A percentile compares a stretch with the other conserved stretches of the same genome.
phyloP scores from a whole-genome alignment of 2,888 invertebrate genomes.

The Euzophera pinguis region DNA sequence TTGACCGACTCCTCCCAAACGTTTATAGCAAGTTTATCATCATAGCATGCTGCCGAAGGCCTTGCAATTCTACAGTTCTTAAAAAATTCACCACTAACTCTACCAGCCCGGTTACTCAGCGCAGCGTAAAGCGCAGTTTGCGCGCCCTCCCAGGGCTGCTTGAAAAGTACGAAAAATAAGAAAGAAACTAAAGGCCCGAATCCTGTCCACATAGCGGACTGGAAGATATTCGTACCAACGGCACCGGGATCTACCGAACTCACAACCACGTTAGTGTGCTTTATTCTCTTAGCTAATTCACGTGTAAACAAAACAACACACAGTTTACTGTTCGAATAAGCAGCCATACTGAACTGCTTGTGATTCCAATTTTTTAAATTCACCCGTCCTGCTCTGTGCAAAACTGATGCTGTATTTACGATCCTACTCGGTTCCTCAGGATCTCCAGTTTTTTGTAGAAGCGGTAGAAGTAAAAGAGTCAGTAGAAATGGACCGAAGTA shows the following conservation, averaged over 20 bases:
- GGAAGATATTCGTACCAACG: slow-evolving; percentile 89
- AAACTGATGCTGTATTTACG: slow-evolving; percentile 87
- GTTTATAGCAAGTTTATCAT: slow-evolving; percentile 83
- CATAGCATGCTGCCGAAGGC: slow-evolving; percentile 79
- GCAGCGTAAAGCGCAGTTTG: slow-evolving; percentile 88
- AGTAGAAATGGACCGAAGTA: slow-evolving; percentile 95
- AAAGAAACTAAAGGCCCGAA: slow-evolving; percentile 77
- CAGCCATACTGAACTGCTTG: slow-evolving; percentile 65
- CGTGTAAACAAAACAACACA: slow-evolving; percentile 85
- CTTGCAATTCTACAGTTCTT: slow-evolving; percentile 85
- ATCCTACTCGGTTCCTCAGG: slow-evolving; percentile 84
- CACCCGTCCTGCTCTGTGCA: slow-evolving; percentile 84
- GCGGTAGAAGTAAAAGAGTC: slow-evolving; percentile 91
- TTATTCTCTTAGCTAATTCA: slow-evolving; percentile 84
- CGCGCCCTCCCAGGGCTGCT: slow-evolving; percentile 88
- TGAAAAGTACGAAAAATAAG: slow-evolving; percentile 83
- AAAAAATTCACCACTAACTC: slow-evolving; percentile 87
- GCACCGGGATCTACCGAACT: slow-evolving; percentile 92
- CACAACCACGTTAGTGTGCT: slow-evolving; percentile 83
- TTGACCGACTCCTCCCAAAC: slow-evolving; percentile 90
- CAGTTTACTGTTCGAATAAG: slow-evolving; percentile 84
- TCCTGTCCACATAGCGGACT: slow-evolving; percentile 51
- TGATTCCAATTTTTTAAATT: slow-evolving; percentile 85
- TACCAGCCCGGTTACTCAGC: slow-evolving; percentile 84
- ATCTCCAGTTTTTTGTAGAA: slow-evolving; percentile 80